These are phyloP conservation scores for Pristionchus fissidentatus DNA, from an alignment of 2,888 invertebrate species.

Conservation along the genomic window DNA sequence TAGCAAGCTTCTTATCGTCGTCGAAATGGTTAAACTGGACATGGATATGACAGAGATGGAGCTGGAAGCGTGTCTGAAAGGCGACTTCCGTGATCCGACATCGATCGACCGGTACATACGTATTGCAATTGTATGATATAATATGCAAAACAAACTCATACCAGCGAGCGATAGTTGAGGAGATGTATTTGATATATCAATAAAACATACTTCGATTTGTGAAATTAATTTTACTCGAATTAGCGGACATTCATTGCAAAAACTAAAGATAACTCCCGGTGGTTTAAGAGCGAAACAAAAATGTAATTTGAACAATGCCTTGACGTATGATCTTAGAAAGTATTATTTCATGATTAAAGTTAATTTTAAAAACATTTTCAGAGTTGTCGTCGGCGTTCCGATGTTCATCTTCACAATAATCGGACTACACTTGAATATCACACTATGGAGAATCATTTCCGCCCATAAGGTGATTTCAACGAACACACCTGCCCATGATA, in stretches of 20 bases:
- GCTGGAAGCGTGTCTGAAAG: slow-evolving; percentile 11
- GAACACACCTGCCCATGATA: not conserved
- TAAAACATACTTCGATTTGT: no score
- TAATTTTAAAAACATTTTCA: not conserved
- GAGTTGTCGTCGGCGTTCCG: not conserved
- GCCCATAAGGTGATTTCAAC: not conserved
- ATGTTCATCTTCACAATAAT: slow-evolving; percentile 19
- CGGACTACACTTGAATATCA: slow-evolving; percentile 21
- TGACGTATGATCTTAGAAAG: no score
- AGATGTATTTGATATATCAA: no score
- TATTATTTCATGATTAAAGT: no score
- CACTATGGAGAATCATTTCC: slow-evolving; percentile 20
- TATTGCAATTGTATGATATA: not conserved
- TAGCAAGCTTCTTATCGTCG: no score
- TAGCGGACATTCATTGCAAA: no score
- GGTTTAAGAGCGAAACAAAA: no score
- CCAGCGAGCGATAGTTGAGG: no score
- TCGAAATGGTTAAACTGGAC: no score
- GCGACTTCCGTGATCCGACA: slow-evolving; percentile 2
- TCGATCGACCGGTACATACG: not conserved
- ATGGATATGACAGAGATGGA: slow-evolving; percentile 1
- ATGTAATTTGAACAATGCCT: no score
- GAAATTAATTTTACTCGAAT: no score
- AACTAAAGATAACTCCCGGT: no score
- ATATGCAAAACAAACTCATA: not conserved